Evolutionary conservation across 1,140 invertebrate species (phyloP).

Genomic region (Phthorimaea operculella): DNA sequence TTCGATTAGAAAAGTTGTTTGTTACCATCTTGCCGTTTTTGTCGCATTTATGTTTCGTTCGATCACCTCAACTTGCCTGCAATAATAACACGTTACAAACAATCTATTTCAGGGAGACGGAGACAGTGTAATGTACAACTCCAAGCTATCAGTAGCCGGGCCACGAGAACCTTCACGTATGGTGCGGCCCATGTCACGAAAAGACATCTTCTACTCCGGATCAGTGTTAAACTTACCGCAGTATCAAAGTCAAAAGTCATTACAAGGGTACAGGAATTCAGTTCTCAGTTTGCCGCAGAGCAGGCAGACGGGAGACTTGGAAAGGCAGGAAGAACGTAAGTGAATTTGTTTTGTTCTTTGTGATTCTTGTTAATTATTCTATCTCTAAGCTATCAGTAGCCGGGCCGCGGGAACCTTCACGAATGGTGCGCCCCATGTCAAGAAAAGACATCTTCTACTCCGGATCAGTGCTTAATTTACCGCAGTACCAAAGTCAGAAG

Average conservation of each 20-base stretch:
- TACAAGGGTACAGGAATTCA: conserved; percentile 87
- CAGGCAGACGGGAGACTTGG: conserved; percentile 73
- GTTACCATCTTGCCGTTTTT: too few relatives aligned
- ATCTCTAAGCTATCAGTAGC: conserved; percentile 61
- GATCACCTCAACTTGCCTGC: too few relatives aligned
- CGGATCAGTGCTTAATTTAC: conserved; percentile 90
- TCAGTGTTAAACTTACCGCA: conserved; percentile 91
- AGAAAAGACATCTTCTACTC: conserved; percentile 99
- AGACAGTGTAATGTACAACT: conserved; percentile 59
- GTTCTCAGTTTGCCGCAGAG: conserved; percentile 81
- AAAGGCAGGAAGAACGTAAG: conserved; percentile 78
- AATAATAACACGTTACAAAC: too few relatives aligned
- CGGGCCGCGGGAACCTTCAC: conserved; percentile 67
- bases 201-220: conserved; percentile 99
- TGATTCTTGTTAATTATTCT: too few relatives aligned
- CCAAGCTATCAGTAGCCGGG: conserved; percentile 57
- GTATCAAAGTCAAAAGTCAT: conserved; percentile 91
- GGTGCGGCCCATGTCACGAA: conserved; percentile 92
- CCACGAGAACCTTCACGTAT: conserved; percentile 73
- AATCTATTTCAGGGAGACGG: conserved; percentile 37
- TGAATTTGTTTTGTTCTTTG: too few relatives aligned
- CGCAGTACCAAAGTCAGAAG: conserved; percentile 92
- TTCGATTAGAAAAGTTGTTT: too few relatives aligned
- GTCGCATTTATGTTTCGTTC: too few relatives aligned
- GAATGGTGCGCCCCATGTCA: conserved; percentile 91